Conservation (phyloP, 2,797 vertebrate genomes). For the Malacoraja senta region DNA sequence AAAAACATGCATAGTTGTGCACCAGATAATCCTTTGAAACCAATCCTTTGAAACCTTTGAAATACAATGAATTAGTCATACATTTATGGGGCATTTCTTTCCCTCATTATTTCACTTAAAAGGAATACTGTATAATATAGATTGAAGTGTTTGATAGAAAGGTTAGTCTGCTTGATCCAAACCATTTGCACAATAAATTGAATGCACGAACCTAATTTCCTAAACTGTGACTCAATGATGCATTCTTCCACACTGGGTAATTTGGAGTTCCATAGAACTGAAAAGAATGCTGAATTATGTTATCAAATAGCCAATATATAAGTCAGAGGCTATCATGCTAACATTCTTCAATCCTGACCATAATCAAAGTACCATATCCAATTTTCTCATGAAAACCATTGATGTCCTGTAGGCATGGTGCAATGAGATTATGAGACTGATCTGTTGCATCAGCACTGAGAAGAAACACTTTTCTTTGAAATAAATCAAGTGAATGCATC, state of each 20-base stretch:
- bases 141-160: neutral
- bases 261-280: neutral
- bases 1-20: neutral
- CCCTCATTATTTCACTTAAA: neutral
- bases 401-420: neutral
- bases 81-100: neutral
- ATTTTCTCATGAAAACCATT: neutral
- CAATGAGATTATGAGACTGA: neutral
- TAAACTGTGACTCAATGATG: neutral
- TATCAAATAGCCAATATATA: neutral
- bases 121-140: neutral
- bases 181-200: neutral
- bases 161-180: neutral
- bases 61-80: neutral
- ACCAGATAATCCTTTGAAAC: neutral
- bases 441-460: neutral
- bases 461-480: neutral
- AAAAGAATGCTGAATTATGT: constrained; percentile 1
- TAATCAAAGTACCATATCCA: neutral
- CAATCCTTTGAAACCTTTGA: no score
- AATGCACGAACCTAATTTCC: neutral
- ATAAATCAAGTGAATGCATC: no score
- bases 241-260: neutral
- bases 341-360: neutral
- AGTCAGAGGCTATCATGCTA: neutral